These are phyloP conservation scores for Rhinoraja longicauda DNA, from an alignment of 2,797 vertebrate species.

Conservation along the genomic window DNA sequence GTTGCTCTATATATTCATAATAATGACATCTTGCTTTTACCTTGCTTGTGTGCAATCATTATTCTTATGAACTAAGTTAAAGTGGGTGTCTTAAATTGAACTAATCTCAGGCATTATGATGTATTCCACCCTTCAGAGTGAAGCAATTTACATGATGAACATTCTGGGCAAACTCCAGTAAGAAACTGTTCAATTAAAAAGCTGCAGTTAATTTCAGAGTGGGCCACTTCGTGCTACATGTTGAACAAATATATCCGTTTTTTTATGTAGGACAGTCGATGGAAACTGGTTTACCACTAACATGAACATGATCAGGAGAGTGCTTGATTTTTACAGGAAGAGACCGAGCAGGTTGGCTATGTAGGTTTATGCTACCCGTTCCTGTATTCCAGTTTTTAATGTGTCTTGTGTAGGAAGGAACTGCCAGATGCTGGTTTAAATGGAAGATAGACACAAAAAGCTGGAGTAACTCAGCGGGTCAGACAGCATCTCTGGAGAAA, in stretches of 20 bases:
- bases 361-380: not conserved
- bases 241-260: not conserved
- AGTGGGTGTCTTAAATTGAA: not conserved
- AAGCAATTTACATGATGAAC: not conserved
- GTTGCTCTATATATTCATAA: not conserved
- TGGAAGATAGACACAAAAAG: too few species aligned
- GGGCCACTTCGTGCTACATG: not conserved
- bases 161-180: not conserved
- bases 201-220: not conserved
- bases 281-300: not conserved
- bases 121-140: not conserved
- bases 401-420: not conserved
- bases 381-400: not conserved
- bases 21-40: not conserved
- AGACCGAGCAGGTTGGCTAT: not conserved
- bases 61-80: not conserved
- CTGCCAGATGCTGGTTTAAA: too few species aligned
- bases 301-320: not conserved
- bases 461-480: too few species aligned
- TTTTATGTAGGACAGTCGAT: not conserved
- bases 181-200: not conserved
- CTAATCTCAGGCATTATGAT: not conserved
- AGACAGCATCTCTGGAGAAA: too few species aligned
- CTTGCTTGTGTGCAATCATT: not conserved
- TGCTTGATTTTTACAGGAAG: not conserved